Evolutionary conservation across 2,888 invertebrate genomes (phyloP).

Genomic region (Macrosiphum euphorbiae): DNA sequence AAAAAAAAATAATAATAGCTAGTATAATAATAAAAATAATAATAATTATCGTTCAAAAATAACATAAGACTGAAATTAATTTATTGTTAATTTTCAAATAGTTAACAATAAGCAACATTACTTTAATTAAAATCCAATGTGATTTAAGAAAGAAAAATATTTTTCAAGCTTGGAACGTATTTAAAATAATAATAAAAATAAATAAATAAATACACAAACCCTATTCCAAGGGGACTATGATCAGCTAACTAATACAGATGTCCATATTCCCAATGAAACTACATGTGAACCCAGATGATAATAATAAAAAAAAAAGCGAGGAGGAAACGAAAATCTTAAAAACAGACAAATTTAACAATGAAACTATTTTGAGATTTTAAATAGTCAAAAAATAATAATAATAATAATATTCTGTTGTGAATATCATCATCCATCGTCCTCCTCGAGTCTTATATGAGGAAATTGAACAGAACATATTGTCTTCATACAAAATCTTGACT

Average conservation of each 20-base stretch:
- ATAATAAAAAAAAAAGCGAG: slow-evolving; percentile 53
- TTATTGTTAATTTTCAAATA: slow-evolving; percentile 38
- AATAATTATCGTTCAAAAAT: slow-evolving; percentile 24
- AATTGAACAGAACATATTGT: slow-evolving; percentile 37
- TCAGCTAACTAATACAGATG: slow-evolving; percentile 61
- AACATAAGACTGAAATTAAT: slow-evolving; percentile 38
- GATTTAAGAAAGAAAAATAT: slow-evolving; percentile 36
- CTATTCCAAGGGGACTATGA: slow-evolving; percentile 64
- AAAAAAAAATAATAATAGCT: slow-evolving; percentile 4
- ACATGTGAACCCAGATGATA: slow-evolving; percentile 53
- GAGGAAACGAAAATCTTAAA: slow-evolving; percentile 52
- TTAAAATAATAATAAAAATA: slow-evolving; percentile 40
- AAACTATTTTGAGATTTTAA: slow-evolving; percentile 59
- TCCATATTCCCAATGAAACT: slow-evolving; percentile 65
- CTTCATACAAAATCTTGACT: slow-evolving; percentile 23
- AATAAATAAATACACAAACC: slow-evolving; percentile 60
- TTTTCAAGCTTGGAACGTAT: slow-evolving; percentile 36
- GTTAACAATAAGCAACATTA: slow-evolving; percentile 10
- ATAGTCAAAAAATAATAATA: slow-evolving; percentile 46
- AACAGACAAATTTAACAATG: slow-evolving; percentile 63
- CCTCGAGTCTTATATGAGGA: slow-evolving; percentile 4
- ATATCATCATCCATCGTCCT: slow-evolving; percentile 12
- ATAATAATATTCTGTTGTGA: slow-evolving; percentile 42
- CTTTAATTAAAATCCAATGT: slow-evolving; percentile 36
- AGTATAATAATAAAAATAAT: slow-evolving; percentile 11